Percentiles rank a stretch among this genome's conserved stretches.
Evolutionary conservation across 1,140 invertebrate species (phyloP).

Genomic region (Hormaphis cornu): DNA sequence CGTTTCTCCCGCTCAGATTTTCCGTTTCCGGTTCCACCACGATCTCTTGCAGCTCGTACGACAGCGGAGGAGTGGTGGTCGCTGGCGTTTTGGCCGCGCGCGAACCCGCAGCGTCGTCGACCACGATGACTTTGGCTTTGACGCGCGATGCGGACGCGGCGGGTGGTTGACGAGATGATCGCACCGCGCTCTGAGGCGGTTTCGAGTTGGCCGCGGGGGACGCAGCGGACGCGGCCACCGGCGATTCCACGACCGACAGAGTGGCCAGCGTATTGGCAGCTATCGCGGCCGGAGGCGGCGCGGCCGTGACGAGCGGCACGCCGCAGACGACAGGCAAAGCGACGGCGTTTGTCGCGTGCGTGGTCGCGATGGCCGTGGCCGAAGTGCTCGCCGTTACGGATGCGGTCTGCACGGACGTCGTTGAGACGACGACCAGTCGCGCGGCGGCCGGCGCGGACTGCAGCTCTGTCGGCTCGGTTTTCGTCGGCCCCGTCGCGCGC

Average conservation of each 20-base stretch:
- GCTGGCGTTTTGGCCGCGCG: neutral
- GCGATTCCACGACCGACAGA: neutral
- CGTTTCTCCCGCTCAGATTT: constrained; percentile 1
- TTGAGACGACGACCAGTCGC: neutral
- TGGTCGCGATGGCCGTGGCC: constrained; percentile 5
- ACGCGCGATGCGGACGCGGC: too few relatives aligned
- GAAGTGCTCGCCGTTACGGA: neutral
- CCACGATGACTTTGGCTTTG: neutral
- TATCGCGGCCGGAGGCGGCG: neutral
- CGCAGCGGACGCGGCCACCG: neutral
- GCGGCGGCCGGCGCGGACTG: neutral
- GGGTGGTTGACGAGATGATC: neutral
- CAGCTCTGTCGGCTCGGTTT: too few relatives aligned
- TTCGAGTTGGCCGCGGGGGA: neutral
- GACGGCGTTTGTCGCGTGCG: neutral
- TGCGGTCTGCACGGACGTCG: too few relatives aligned
- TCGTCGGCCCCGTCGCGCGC: too few relatives aligned
- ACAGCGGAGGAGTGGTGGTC: neutral
- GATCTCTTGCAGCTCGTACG: constrained; percentile 1
- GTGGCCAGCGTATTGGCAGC: neutral
- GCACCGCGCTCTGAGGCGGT: neutral
- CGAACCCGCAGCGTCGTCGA: neutral
- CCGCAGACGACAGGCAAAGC: neutral
- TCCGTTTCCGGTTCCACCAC: neutral
- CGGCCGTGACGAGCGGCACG: neutral